Evolutionary conservation across 2,797 vertebrate genomes (phyloP).

Genomic region (Taeniopygia guttata): DNA sequence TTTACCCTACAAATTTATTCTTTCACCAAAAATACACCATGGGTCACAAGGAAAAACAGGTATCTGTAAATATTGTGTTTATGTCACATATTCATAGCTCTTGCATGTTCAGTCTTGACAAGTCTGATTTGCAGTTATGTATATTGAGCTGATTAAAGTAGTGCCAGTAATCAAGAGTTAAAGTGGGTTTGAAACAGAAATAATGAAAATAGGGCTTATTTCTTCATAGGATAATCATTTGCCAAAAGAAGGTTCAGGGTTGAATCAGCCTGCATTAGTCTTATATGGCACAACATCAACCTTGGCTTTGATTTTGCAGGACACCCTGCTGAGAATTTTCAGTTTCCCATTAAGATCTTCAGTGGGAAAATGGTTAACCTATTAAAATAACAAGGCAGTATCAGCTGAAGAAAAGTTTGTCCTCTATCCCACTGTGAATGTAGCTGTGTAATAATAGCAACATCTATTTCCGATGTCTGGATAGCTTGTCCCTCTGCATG

Average conservation of each 20-base stretch:
- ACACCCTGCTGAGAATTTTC: neutral
- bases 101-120: accelerated
- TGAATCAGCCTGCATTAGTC: neutral
- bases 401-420: slow-evolving; percentile 23
- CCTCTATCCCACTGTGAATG: neutral
- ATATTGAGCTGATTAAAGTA: neutral
- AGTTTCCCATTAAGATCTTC: neutral
- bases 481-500: slow-evolving; percentile 6
- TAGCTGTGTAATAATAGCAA: neutral
- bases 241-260: neutral
- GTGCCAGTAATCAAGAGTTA: neutral
- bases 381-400: neutral
- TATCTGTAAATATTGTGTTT: neutral
- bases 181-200: neutral
- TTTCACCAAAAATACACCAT: neutral
- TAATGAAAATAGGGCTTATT: neutral
- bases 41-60: neutral
- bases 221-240: neutral
- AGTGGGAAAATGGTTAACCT: neutral
- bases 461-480: neutral
- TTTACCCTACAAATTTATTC: neutral
- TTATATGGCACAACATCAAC: neutral
- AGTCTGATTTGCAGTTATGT: neutral
- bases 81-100: neutral
- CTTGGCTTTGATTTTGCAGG: neutral